Percentiles rank a stretch among this genome's conserved stretches.
Conservation (phyloP, 1,140 invertebrate genomes). For the Nasonia longicornis region DNA sequence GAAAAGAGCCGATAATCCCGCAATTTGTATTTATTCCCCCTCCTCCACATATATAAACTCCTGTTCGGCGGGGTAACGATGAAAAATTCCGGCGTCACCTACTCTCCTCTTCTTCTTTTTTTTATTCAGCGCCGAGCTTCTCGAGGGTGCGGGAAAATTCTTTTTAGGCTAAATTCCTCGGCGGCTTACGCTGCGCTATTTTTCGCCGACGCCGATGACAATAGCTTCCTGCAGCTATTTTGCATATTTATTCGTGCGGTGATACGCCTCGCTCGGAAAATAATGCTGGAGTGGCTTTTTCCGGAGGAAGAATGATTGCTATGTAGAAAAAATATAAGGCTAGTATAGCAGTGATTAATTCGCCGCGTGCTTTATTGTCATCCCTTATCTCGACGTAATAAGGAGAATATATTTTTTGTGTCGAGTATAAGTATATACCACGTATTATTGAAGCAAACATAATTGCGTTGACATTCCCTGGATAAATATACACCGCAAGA, state of each 20-base stretch:
- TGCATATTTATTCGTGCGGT: slow-evolving; percentile 38
- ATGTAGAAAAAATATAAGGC: not conserved
- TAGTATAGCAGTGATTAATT: not conserved
- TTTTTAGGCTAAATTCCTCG: slow-evolving; percentile 57
- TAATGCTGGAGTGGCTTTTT: not conserved
- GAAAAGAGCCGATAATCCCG: slow-evolving; percentile 65
- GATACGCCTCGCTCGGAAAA: slow-evolving; percentile 13
- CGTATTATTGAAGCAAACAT: slow-evolving; percentile 32
- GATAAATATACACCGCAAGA: slow-evolving; percentile 31
- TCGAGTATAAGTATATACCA: not conserved
- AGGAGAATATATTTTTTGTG: not conserved
- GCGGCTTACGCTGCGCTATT: slow-evolving; percentile 48
- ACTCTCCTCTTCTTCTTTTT: slow-evolving; percentile 56
- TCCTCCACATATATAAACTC: slow-evolving; percentile 47
- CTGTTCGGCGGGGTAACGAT: slow-evolving; percentile 64
- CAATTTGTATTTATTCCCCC: slow-evolving; percentile 70
- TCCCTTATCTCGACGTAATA: not conserved
- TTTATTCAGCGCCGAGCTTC: slow-evolving; percentile 31
- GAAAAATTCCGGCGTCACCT: slow-evolving; percentile 64
- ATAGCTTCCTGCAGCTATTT: slow-evolving; percentile 34
- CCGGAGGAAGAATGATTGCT: not conserved
- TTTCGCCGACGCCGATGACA: slow-evolving; percentile 50
- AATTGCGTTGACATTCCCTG: slow-evolving; percentile 13
- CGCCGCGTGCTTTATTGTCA: too few species aligned
- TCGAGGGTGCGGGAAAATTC: slow-evolving; percentile 55